Evolutionary conservation across 2,888 invertebrate species (phyloP), one percentile per base, ranked within the genome.

Genomic region (Lepidocyrtoides sp.): DNA sequence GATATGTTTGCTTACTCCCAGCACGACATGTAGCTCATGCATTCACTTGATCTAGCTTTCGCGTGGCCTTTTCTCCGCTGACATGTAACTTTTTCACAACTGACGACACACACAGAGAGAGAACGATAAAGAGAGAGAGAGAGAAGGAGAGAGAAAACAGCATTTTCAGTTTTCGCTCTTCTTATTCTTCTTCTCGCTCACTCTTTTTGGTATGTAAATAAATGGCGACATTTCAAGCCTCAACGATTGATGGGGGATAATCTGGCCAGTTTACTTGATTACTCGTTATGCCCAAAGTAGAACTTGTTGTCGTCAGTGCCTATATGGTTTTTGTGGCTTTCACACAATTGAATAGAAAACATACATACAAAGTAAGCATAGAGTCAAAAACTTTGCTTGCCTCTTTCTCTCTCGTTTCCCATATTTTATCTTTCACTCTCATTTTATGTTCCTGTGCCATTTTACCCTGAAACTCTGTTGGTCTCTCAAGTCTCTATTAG

Each of bases 211-310:
- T 91, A 91, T 91, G 91, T 87, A 91, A 91, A 91, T 91, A 87
- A 91, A 91, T 91, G 91, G 87, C 87, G 91, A 91, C 91, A 91
- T 87, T 91, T 91, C 91, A 87, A 87, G 87, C 91, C 87, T 91
- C 91, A 87, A 87, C 91, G 87, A 87, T 91, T 91, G 87, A 91
- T 86, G 91, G 86, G 85, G 86, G 87, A 91, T 87, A 91, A 91
- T 91, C 87, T 87, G 91, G 87, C 91, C 91, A 87, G 77, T 87
- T 87, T 87, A 91, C 91, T 87, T 87, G 91, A 91, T 91, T 91
- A 91, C 87, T 87, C 32, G 77, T 89, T 29, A n/a, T n/a, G n/a
- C n/a, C n/a, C n/a, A n/a, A n/a, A n/a, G n/a, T n/a, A n/a, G n/a
- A n/a, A 54, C 57, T 69, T 17, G 66, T 54, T 79, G 77, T 69